These are phyloP conservation scores for Ancistrus triradiatus DNA, from an alignment of 2,113 vertebrate genomes.

Conservation along the genomic window DNA sequence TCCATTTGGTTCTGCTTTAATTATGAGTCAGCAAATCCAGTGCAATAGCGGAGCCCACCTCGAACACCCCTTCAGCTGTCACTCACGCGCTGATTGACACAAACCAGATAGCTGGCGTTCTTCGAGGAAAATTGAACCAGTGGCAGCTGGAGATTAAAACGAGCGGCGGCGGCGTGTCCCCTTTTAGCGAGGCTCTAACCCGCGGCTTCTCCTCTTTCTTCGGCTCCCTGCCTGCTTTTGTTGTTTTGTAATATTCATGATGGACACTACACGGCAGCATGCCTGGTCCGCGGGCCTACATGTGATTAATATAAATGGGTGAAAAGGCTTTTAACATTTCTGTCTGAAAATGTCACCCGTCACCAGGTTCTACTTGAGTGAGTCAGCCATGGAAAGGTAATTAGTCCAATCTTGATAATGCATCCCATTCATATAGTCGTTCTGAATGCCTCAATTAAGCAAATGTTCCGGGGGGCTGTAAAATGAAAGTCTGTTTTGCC, in stretches of 20 bases:
- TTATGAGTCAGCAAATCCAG: slow-evolving; percentile 90
- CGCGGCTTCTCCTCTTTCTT: slow-evolving; percentile 8
- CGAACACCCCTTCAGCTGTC: slow-evolving; percentile 84
- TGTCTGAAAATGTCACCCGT: slow-evolving; percentile 46
- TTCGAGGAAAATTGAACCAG: slow-evolving; percentile 45
- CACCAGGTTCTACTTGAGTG: slow-evolving; percentile 48
- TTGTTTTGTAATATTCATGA: slow-evolving; percentile 38
- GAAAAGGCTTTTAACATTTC: slow-evolving; percentile 54
- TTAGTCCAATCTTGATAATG: slow-evolving; percentile 48
- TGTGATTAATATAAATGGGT: slow-evolving; percentile 45
- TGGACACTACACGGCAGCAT: slow-evolving; percentile 28
- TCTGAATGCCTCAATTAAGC: slow-evolving; percentile 49
- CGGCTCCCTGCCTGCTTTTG: slow-evolving; percentile 20
- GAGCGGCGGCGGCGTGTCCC: slow-evolving; percentile 34
- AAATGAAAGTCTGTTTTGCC: slow-evolving; percentile 41
- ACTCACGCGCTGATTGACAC: slow-evolving; percentile 72
- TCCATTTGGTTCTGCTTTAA: slow-evolving; percentile 93
- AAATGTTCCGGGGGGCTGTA: slow-evolving; percentile 41
- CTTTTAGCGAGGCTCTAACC: slow-evolving; percentile 27
- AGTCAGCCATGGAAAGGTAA: slow-evolving; percentile 48
- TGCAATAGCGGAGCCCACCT: slow-evolving; percentile 89
- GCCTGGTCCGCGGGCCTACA: slow-evolving; percentile 27
- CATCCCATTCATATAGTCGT: slow-evolving; percentile 46
- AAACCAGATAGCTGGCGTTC: slow-evolving; percentile 41
- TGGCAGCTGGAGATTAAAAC: slow-evolving; percentile 43